Base-by-base conservation (phyloP, 2,888 invertebrate genomes). In the Sarcophaga rosellei region DNA sequence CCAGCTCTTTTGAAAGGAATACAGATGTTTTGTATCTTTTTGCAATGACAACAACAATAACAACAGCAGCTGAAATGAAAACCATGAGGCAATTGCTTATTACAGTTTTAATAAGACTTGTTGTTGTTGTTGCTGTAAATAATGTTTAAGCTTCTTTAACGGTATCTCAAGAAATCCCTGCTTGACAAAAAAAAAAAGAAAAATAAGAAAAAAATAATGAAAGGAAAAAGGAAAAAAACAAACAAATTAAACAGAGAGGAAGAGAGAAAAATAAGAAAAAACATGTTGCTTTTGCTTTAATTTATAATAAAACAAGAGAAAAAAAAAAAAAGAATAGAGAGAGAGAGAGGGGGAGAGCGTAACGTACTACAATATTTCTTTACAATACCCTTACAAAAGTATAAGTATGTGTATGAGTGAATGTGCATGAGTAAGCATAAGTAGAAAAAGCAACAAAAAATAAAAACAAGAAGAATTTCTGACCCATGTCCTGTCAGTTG, bases 401-500 rank as follows among this genome's bases (percentile, higher is more conserved):
- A 15, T 15, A 3, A 12, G 15, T 12, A 12, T 53, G 53, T 53
- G 4, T 53, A 4, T 53, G 53, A 17, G 17, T 53, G 17, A 2
- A 17, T 53, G 12, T 15, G 53, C 47, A 11, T 47, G 47, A 15
- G 11, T 15, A 15, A 4, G 47, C 1, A 15, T 47, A 59, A 82
- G 76, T 65, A 63, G 66, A 3, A 53, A 77, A 70, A 72, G 17
- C 17, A 65, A 59, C n/a, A 73, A 45, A 70, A 57, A 59, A 82
- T n/a, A 10, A 10, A 8, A 10, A 17, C 6, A 11, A 2, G 21
- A 23, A 76, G 65, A 70, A 17, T 73, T 68, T 76, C 74, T 81
- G 84, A 75, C 83, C 86, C 83, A 84, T 75, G 83, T 81, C 84
- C 84, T 81, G 78, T 78, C 78, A 78, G 66, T 81, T 70, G 61